Conservation (phyloP, 2,797 vertebrate genomes). For the Myripristis murdjan region DNA sequence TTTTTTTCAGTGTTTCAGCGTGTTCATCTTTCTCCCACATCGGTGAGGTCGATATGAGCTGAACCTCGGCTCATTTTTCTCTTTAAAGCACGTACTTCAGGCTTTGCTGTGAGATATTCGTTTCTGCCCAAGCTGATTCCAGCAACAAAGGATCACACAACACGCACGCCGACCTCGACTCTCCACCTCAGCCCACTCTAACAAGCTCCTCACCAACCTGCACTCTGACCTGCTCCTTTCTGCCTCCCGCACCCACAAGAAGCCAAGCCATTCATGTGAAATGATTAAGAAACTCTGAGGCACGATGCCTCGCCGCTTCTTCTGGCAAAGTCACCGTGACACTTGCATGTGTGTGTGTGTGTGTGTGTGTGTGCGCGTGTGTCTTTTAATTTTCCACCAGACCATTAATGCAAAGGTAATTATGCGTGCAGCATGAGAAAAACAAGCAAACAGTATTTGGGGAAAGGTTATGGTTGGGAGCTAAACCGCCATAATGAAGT, state of each 20-base stretch:
- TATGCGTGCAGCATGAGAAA: constrained; percentile 63
- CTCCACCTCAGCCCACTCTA: not conserved
- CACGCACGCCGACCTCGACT: constrained; percentile 3
- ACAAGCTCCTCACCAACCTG: constrained; percentile 17
- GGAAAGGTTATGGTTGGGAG: constrained; percentile 86
- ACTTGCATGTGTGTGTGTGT: constrained; percentile 10
- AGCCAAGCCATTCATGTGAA: constrained; percentile 21
- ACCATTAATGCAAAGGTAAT: constrained; percentile 69
- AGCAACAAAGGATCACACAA: constrained; percentile 4
- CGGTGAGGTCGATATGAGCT: not conserved
- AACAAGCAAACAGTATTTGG: constrained; percentile 64
- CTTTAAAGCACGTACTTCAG: constrained; percentile 4
- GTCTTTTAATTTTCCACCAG: constrained; percentile 63
- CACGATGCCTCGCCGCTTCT: constrained; percentile 14
- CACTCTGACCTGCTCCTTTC: constrained; percentile 27
- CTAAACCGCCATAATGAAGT: constrained; percentile 88
- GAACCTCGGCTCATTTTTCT: constrained; percentile 11
- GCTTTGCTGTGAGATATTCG: not conserved
- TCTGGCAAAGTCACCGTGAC: constrained; percentile 59
- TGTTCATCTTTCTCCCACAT: not conserved
- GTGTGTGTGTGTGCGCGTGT: not conserved
- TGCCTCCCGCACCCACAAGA: constrained; percentile 20
- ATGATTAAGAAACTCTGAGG: constrained; percentile 41
- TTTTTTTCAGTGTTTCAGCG: too few species aligned
- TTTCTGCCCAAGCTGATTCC: constrained; percentile 27